Percentiles rank a stretch among this genome's conserved stretches.
phyloP scores from a whole-genome alignment of 2,888 invertebrate species.

The Theodoxus fluviatilis region DNA sequence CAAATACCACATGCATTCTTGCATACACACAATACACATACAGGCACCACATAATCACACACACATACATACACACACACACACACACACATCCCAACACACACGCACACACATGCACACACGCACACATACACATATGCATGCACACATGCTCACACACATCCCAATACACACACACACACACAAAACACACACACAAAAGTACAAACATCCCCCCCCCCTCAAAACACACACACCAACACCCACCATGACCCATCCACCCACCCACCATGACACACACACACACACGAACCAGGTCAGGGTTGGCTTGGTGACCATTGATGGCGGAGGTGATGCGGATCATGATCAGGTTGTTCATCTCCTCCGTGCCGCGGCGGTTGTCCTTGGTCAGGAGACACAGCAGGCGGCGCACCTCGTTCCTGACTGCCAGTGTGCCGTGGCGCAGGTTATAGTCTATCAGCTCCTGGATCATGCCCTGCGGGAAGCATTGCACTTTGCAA shows the following conservation, averaged over 20 bases:
- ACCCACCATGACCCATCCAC: too few species aligned
- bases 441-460: conserved; percentile 88
- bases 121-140: too few species aligned
- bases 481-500: too few species aligned
- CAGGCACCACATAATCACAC: neutral
- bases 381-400: conserved; percentile 88
- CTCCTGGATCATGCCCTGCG: conserved; percentile 82
- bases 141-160: too few species aligned
- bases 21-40: too few species aligned
- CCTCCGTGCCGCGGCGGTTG: conserved; percentile 81
- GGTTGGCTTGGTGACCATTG: conserved; percentile 70
- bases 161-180: too few species aligned
- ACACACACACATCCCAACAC: too few species aligned
- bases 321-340: conserved; percentile 76
- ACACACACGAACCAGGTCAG: conserved; percentile 69
- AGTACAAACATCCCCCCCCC: too few species aligned
- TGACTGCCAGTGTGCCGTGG: conserved; percentile 77
- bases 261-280: neutral
- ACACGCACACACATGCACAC: too few species aligned
- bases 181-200: too few species aligned
- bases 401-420: conserved; percentile 87
- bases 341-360: conserved; percentile 82
- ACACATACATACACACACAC: neutral
- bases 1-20: too few species aligned
- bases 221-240: too few species aligned